A percentile compares a stretch with the other conserved stretches of the same genome.
These are phyloP conservation scores for Zalophus californianus DNA, from an alignment of 2,797 vertebrate species.

Conservation along the genomic window DNA sequence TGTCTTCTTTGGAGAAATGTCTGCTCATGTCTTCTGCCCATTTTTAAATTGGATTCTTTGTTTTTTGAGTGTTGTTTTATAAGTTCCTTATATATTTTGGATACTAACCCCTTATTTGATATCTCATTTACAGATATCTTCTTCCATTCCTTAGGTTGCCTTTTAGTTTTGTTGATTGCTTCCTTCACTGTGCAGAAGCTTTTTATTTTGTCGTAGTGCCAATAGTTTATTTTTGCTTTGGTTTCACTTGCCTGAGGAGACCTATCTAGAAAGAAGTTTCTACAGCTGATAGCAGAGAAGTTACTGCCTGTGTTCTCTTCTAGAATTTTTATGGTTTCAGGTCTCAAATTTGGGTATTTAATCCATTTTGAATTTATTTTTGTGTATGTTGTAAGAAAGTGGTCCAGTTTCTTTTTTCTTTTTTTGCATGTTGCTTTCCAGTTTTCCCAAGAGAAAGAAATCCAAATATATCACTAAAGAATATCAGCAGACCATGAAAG, in stretches of 20 bases:
- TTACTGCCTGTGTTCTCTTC: neutral
- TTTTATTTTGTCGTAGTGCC: neutral
- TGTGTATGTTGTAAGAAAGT: neutral
- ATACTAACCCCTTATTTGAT: neutral
- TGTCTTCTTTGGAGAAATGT: neutral
- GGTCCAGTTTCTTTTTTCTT: neutral
- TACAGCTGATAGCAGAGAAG: neutral
- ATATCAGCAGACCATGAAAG: neutral
- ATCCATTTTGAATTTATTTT: neutral
- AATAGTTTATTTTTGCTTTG: neutral
- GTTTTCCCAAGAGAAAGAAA: neutral
- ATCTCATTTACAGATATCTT: neutral
- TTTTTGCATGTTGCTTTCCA: neutral
- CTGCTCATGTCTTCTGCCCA: neutral
- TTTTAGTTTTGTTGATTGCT: neutral
- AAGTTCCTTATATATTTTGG: neutral
- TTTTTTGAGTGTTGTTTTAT: neutral
- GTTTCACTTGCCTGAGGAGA: neutral
- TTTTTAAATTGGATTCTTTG: neutral
- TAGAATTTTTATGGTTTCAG: neutral
- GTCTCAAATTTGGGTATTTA: neutral
- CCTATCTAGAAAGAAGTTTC: neutral
- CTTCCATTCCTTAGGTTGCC: neutral
- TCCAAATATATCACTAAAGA: neutral
- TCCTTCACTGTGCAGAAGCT: neutral